phyloP scores from a whole-genome alignment of 2,888 invertebrate genomes.

The Drosophila colorata region DNA sequence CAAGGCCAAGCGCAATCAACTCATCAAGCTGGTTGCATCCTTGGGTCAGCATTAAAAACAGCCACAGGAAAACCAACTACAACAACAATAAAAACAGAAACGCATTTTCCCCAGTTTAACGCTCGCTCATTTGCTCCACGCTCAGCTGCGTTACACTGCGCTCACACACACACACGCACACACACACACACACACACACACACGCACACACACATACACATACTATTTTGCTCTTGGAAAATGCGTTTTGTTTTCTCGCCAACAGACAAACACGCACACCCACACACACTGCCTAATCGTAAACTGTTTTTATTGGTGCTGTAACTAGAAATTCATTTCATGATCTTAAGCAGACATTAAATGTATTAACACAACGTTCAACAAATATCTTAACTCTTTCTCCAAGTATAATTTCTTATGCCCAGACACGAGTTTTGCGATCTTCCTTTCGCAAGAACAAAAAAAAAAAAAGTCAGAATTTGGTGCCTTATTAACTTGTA shows the following conservation, averaged over 20 bases:
- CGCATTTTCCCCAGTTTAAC: slow-evolving; percentile 33
- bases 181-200: background rate
- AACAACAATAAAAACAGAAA: slow-evolving; percentile 2
- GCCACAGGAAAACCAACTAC: background rate
- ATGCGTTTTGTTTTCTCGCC: slow-evolving; percentile 25
- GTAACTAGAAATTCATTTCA: slow-evolving; percentile 1
- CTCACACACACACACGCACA: background rate
- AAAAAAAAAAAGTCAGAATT: no score
- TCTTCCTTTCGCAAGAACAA: no score
- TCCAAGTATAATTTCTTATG: background rate
- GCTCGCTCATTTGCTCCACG: background rate
- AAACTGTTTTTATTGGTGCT: slow-evolving; percentile 7
- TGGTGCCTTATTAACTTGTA: no score
- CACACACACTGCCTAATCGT: background rate
- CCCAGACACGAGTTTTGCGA: no score
- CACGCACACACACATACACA: background rate
- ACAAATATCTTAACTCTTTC: background rate
- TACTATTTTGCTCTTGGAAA: slow-evolving; percentile 10
- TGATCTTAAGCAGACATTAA: slow-evolving; percentile 10
- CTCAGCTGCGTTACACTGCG: background rate
- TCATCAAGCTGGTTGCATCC: slow-evolving; percentile 87
- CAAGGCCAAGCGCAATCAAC: slow-evolving; percentile 87
- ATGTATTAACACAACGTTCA: background rate
- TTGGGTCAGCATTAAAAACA: slow-evolving; percentile 79
- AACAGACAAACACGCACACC: background rate